These are phyloP conservation scores for Nothobranchius kuhntae DNA, from an alignment of 2,113 vertebrate genomes.

Conservation along the genomic window DNA sequence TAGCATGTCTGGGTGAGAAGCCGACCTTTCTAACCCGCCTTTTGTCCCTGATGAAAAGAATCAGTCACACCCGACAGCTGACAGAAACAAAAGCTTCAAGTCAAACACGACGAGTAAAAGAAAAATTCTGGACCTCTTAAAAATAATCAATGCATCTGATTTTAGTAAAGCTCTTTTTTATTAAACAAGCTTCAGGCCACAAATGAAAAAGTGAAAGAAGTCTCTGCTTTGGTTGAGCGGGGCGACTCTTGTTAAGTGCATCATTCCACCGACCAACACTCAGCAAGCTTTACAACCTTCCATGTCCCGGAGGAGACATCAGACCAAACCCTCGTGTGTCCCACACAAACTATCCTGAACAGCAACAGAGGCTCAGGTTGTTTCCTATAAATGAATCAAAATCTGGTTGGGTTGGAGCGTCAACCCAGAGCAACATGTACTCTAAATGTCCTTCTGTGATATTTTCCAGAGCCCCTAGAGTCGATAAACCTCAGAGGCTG, in stretches of 20 bases:
- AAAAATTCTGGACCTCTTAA: conserved; percentile 9
- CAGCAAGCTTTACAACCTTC: conserved; percentile 2
- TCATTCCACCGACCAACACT: conserved; percentile 6
- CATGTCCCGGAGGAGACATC: conserved; percentile 16
- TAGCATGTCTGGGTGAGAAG: conserved; percentile 12
- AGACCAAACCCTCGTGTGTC: conserved; percentile 12
- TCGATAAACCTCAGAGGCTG: too few species aligned
- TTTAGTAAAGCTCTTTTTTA: conserved; percentile 35
- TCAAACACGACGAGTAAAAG: conserved; percentile 41
- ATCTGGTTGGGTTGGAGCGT: too few species aligned
- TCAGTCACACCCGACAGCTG: conserved; percentile 58
- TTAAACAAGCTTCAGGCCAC: conserved; percentile 20
- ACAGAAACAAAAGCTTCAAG: conserved; percentile 32
- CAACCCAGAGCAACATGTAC: too few species aligned
- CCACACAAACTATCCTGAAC: neutral
- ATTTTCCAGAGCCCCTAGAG: too few species aligned
- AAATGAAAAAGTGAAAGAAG: neutral
- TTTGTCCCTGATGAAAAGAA: neutral
- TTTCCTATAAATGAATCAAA: too few species aligned
- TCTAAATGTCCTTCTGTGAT: too few species aligned
- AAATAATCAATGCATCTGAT: neutral
- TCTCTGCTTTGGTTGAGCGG: conserved; percentile 19
- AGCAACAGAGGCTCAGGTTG: too few species aligned
- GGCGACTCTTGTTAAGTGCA: neutral
- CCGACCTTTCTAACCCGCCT: neutral